These are phyloP conservation scores for Akabosia matsudoensis DNA, from an alignment of 1,140 invertebrate species.

Conservation along the genomic window DNA sequence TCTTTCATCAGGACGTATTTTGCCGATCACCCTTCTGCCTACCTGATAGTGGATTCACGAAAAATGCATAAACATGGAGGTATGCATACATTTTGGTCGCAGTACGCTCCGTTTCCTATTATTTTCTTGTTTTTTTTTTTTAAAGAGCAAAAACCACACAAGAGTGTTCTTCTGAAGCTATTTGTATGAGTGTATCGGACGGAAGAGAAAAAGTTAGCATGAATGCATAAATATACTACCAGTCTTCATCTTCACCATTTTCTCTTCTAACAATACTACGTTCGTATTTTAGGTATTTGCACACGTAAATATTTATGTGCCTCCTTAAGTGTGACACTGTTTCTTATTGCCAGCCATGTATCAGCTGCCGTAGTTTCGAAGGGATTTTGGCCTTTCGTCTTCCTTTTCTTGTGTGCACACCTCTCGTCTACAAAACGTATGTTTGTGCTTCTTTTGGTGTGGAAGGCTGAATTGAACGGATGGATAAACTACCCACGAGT, in stretches of 20 bases:
- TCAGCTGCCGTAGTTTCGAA: no score
- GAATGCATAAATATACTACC: background rate
- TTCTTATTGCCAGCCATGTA: no score
- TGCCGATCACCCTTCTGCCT: no score
- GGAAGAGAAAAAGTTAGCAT: background rate
- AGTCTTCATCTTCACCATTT: background rate
- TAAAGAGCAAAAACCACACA: constrained; percentile 4
- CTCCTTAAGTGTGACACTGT: no score
- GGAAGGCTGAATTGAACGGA: constrained; percentile 4
- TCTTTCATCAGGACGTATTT: no score
- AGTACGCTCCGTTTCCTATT: background rate
- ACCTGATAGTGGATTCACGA: no score
- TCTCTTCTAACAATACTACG: background rate
- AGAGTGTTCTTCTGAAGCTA: background rate
- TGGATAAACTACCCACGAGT: constrained; percentile 9
- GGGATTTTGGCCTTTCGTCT: no score
- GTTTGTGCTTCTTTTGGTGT: background rate
- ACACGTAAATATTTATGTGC: background rate
- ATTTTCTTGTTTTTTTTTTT: no score
- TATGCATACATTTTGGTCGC: background rate
- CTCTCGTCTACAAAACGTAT: background rate
- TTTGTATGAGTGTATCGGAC: background rate
- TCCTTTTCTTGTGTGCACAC: no score
- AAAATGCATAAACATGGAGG: no score
- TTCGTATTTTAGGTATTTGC: background rate